phyloP scores from a whole-genome alignment of 2,888 invertebrate genomes.

The Macrosiphum euphorbiae region DNA sequence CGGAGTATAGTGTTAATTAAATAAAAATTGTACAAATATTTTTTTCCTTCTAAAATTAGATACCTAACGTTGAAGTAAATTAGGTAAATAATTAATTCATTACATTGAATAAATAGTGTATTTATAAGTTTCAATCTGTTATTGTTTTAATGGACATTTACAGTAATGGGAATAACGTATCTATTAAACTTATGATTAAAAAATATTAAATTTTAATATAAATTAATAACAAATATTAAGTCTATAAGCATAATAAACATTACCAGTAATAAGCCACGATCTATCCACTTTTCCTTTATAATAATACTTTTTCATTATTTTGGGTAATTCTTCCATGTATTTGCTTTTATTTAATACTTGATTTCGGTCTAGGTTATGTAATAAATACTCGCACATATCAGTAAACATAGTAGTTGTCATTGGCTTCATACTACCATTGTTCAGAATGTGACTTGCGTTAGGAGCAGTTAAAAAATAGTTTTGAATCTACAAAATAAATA shows the following conservation, averaged over 20 bases:
- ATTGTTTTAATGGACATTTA: neutral
- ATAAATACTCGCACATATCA: slow-evolving; percentile 65
- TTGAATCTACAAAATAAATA: slow-evolving; percentile 44
- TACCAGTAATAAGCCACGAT: slow-evolving; percentile 66
- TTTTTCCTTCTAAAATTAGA: neutral
- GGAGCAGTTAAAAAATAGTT: slow-evolving; percentile 60
- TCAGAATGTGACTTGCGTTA: slow-evolving; percentile 55
- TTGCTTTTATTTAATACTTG: slow-evolving; percentile 61
- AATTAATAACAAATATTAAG: neutral
- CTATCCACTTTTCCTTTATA: slow-evolving; percentile 66
- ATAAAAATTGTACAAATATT: neutral
- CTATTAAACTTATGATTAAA: neutral
- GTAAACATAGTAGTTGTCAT: slow-evolving; percentile 65
- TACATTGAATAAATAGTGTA: neutral
- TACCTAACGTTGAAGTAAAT: neutral
- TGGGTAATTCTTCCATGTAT: slow-evolving; percentile 63
- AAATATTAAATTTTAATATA: neutral
- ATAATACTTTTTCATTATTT: slow-evolving; percentile 63
- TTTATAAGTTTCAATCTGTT: neutral
- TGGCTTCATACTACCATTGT: slow-evolving; percentile 65
- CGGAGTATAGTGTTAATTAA: neutral
- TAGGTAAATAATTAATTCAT: neutral
- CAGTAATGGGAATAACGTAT: too few species aligned
- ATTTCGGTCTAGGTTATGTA: slow-evolving; percentile 54
- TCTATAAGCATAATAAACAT: neutral